Evolutionary conservation across 2,888 invertebrate species (phyloP).

Genomic region (Ophioninae sp.): DNA sequence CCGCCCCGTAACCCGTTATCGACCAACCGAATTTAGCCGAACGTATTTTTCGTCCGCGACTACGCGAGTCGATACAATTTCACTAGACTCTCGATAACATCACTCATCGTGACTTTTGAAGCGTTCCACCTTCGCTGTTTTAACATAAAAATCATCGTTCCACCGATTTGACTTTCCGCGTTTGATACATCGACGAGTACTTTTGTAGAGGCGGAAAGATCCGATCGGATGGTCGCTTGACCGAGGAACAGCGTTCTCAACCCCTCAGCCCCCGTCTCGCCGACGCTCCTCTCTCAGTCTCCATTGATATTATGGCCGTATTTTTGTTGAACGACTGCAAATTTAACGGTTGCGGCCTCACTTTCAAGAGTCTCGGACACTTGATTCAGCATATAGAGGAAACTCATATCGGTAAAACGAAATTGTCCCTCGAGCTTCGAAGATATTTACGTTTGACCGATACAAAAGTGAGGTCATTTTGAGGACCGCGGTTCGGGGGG

Average conservation of each 20-base stretch:
- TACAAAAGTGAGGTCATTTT: conserved; percentile 9
- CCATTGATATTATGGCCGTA: conserved; percentile 88
- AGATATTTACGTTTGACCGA: conserved; percentile 23
- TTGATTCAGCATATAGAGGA: conserved; percentile 94
- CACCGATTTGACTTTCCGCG: background rate
- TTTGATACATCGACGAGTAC: background rate
- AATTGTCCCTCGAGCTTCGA: conserved; percentile 41
- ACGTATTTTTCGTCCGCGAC: conserved; percentile 67
- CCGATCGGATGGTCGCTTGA: conserved; percentile 47
- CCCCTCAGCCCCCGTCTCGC: background rate
- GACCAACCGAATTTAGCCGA: conserved; percentile 80
- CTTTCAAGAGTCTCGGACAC: conserved; percentile 90
- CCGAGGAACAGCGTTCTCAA: conserved; percentile 19
- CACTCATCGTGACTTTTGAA: background rate
- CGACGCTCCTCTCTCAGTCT: conserved; percentile 36
- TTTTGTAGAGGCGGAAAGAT: background rate
- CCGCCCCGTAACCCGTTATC: conserved; percentile 73
- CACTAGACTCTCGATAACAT: background rate
- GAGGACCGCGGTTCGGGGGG: background rate
- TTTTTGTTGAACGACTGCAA: conserved; percentile 95
- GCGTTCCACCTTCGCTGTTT: background rate
- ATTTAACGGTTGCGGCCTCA: conserved; percentile 93
- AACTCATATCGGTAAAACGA: conserved; percentile 89
- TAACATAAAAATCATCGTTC: background rate
- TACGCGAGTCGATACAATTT: conserved; percentile 56